Conservation (phyloP, 2,888 invertebrate species). For the Rotaria socialis region DNA sequence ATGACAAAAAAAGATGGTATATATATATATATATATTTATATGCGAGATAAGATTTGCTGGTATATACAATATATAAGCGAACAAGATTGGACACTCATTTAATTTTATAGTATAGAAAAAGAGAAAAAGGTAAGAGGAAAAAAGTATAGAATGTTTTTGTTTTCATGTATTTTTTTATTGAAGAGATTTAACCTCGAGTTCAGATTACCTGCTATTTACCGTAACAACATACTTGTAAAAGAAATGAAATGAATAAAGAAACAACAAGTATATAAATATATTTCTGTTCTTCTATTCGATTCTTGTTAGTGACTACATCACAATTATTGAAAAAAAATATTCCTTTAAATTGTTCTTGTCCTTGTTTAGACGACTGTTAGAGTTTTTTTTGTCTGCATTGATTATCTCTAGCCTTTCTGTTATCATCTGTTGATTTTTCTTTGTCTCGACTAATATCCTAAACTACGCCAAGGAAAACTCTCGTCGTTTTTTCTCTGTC, state of each 20-base stretch:
- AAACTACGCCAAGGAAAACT: not conserved
- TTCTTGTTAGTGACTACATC: not conserved
- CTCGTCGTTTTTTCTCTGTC: not conserved
- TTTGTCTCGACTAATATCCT: not conserved
- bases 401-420: not conserved
- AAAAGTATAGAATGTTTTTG: not conserved
- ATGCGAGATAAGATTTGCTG: not conserved
- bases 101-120: not conserved
- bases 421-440: not conserved
- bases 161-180: not conserved
- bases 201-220: conserved; percentile 20
- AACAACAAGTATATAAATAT: not conserved
- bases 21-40: not conserved
- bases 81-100: not conserved
- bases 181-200: not conserved
- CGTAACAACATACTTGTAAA: conserved; percentile 4
- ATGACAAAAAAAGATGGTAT: conserved; percentile 25
- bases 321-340: not conserved
- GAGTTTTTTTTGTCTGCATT: not conserved
- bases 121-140: not conserved
- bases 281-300: not conserved
- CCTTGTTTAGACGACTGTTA: not conserved
- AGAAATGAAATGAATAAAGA: not conserved
- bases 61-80: not conserved
- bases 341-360: not conserved